Evolutionary conservation across 2,888 invertebrate genomes (phyloP).

Genomic region (Brachyopa scutellaris): DNA sequence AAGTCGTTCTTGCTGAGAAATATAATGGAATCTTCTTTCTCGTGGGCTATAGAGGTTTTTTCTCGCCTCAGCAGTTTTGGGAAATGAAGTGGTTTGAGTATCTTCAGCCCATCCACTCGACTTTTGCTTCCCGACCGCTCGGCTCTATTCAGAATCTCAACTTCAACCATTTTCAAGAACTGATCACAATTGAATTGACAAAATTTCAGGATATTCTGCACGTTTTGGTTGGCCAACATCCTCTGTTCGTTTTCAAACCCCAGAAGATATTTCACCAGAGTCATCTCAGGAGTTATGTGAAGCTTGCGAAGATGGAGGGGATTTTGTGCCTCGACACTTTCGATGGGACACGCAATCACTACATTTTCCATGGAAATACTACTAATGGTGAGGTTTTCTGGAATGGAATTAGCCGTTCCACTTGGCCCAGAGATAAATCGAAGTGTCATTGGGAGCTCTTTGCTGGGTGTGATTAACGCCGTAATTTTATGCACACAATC

Average conservation of each 20-base stretch:
- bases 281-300: constrained; percentile 81
- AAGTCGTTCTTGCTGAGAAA: constrained; percentile 86
- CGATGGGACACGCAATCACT: constrained; percentile 83
- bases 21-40: constrained; percentile 87
- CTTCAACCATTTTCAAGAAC: constrained; percentile 80
- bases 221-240: constrained; percentile 81
- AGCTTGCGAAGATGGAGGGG: constrained; percentile 83
- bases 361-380: constrained; percentile 79
- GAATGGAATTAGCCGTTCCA: constrained; percentile 77
- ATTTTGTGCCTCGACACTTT: constrained; percentile 81
- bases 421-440: constrained; percentile 80
- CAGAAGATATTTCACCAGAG: constrained; percentile 78
- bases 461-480: constrained; percentile 77
- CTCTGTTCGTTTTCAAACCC: constrained; percentile 81
- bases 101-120: constrained; percentile 84
- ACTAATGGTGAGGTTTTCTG: constrained; percentile 80
- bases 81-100: constrained; percentile 82
- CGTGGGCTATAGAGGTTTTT: constrained; percentile 82
- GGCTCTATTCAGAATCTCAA: constrained; percentile 80
- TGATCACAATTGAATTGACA: constrained; percentile 82
- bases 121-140: constrained; percentile 82
- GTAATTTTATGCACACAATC: constrained; percentile 81
- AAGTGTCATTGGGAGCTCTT: constrained; percentile 79
- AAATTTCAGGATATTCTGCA: constrained; percentile 81
- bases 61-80: constrained; percentile 80